phyloP scores from a whole-genome alignment of 2,113 vertebrate genomes.

The Mandrillus leucophaeus region DNA sequence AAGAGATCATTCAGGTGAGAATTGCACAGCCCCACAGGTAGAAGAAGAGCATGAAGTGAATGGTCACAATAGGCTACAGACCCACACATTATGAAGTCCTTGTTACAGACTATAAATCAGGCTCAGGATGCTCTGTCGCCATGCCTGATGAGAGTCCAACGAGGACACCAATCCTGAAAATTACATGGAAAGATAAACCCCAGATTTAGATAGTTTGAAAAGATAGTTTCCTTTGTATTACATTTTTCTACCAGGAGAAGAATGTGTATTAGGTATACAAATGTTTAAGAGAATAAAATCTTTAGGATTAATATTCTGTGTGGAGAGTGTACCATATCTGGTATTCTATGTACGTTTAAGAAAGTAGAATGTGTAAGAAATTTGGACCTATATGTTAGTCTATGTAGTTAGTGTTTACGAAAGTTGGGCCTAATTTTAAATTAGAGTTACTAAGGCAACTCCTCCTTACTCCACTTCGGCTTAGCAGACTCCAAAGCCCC shows the following conservation, averaged over 20 bases:
- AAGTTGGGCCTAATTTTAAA: background rate
- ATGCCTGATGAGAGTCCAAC: background rate
- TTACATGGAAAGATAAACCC: background rate
- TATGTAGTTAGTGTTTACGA: background rate
- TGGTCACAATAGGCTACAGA: fast-evolving
- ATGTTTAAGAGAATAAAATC: background rate
- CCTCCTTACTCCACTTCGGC: background rate
- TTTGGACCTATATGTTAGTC: background rate
- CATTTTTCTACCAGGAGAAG: background rate
- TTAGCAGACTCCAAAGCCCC: background rate
- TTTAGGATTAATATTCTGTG: background rate
- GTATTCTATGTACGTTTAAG: background rate
- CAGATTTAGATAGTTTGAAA: background rate
- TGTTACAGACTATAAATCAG: background rate
- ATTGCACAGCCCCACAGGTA: background rate
- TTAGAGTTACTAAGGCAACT: background rate
- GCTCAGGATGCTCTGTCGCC: background rate
- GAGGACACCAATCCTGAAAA: background rate
- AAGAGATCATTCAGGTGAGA: background rate
- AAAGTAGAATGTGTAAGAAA: background rate
- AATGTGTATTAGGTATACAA: background rate
- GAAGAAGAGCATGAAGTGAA: background rate
- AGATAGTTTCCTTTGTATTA: background rate
- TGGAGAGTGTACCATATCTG: background rate
- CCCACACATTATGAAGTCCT: background rate